Conservation (phyloP, 1,140 invertebrate species). For the Trichonephila clavipes region DNA sequence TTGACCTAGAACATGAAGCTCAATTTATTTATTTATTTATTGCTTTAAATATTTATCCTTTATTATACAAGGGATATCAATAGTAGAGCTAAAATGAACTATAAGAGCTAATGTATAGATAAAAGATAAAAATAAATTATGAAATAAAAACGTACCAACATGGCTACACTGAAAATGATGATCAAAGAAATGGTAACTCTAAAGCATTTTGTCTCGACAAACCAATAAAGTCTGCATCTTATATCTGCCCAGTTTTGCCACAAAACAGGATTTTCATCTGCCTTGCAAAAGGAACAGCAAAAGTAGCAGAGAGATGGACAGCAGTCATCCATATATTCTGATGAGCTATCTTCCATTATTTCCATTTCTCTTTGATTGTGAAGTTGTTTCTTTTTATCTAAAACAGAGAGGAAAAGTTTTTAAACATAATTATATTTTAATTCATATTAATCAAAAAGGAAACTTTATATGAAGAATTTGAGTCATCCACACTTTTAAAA, state of each 20-base stretch:
- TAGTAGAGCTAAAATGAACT: neutral
- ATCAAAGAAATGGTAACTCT: conserved; percentile 32
- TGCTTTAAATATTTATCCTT: too few species aligned
- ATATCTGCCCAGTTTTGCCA: conserved; percentile 74
- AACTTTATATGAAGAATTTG: neutral
- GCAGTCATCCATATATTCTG: conserved; percentile 70
- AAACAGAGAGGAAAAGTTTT: neutral
- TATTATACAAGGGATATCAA: too few species aligned
- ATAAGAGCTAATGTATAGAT: neutral
- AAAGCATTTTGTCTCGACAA: conserved; percentile 66
- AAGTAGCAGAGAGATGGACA: conserved; percentile 69
- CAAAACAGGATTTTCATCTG: conserved; percentile 71
- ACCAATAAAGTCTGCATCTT: conserved; percentile 54
- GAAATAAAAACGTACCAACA: conserved; percentile 43
- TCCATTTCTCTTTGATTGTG: conserved; percentile 66
- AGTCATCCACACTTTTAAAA: neutral
- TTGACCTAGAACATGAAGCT: too few species aligned
- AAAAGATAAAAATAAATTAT: neutral
- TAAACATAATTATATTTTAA: neutral
- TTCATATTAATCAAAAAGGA: neutral
- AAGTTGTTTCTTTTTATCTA: conserved; percentile 64
- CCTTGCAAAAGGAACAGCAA: conserved; percentile 69
- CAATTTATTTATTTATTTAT: too few species aligned
- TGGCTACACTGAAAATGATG: conserved; percentile 32
- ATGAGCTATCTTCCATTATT: conserved; percentile 66